phyloP scores from a whole-genome alignment of 2,113 vertebrate genomes.

The Pygoscelis adeliae region DNA sequence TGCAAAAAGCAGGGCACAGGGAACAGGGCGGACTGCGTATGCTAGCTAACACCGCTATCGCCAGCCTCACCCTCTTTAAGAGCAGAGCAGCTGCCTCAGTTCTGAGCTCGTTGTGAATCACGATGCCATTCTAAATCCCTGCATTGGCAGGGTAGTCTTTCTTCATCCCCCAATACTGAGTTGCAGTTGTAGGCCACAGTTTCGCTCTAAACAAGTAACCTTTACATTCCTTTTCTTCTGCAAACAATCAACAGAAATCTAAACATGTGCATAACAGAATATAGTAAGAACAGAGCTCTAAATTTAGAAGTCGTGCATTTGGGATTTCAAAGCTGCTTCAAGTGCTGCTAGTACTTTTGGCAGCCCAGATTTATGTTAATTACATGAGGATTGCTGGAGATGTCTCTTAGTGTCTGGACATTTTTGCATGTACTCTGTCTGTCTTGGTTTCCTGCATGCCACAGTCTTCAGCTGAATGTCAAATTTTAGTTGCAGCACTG shows the following conservation, averaged over 20 bases:
- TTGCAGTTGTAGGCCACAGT: neutral
- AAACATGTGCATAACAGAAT: slow-evolving; percentile 69
- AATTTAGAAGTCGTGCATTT: slow-evolving; percentile 59
- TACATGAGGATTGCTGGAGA: slow-evolving; percentile 59
- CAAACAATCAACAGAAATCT: slow-evolving; percentile 65
- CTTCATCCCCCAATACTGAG: neutral
- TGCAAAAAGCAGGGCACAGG: neutral
- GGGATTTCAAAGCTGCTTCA: slow-evolving; percentile 67
- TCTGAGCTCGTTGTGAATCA: neutral
- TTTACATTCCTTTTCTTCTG: slow-evolving; percentile 58
- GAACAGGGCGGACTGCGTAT: neutral
- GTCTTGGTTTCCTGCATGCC: slow-evolving; percentile 59
- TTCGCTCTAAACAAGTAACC: slow-evolving; percentile 16
- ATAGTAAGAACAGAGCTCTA: slow-evolving; percentile 58
- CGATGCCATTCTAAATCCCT: neutral
- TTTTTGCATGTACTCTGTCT: slow-evolving; percentile 59
- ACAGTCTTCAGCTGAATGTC: neutral
- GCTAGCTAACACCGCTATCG: neutral
- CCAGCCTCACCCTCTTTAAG: neutral
- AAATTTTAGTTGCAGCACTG: slow-evolving; percentile 4
- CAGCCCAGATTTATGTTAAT: slow-evolving; percentile 68
- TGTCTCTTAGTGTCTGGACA: slow-evolving; percentile 56
- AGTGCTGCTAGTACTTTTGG: slow-evolving; percentile 66
- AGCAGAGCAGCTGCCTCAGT: neutral
- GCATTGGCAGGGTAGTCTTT: neutral